A percentile compares a stretch with the other conserved stretches of the same genome.
phyloP scores from a whole-genome alignment of 2,113 vertebrate species.

The Acanthochromis polyacanthus region DNA sequence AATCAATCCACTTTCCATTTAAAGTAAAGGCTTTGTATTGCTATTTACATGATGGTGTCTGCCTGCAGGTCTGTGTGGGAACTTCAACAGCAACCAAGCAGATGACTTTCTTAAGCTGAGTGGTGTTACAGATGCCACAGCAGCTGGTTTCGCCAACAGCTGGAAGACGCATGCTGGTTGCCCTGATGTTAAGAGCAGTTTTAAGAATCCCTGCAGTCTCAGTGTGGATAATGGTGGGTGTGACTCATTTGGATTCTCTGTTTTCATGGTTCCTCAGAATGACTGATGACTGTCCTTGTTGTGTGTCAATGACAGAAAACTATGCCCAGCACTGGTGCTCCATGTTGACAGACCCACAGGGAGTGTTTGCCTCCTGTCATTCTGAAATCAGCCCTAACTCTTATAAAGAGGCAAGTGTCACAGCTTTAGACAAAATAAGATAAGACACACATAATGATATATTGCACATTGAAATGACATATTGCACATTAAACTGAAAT shows the following conservation, averaged over 20 bases:
- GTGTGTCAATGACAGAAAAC: constrained; percentile 79
- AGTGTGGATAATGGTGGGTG: constrained; percentile 78
- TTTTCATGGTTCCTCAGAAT: background rate
- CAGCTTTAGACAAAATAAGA: too few species aligned
- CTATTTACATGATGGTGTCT: background rate
- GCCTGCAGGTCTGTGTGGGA: constrained; percentile 92
- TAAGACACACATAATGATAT: too few species aligned
- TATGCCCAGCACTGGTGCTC: constrained; percentile 93
- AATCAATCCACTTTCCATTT: too few species aligned
- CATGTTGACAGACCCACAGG: constrained; percentile 78
- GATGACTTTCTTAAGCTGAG: constrained; percentile 90
- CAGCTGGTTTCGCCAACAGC: constrained; percentile 89
- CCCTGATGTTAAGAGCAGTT: constrained; percentile 78
- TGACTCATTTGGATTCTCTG: background rate
- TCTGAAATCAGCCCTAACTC: constrained; percentile 82
- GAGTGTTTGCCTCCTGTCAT: constrained; percentile 90
- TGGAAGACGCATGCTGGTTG: constrained; percentile 90
- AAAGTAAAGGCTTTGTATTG: background rate
- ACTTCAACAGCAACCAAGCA: constrained; percentile 89
- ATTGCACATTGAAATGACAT: too few species aligned
- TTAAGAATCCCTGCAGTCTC: constrained; percentile 89
- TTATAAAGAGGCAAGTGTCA: constrained; percentile 86
- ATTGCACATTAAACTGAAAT: too few species aligned
- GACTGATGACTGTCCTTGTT: constrained; percentile 1
- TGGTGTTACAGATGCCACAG: constrained; percentile 91